Evolutionary conservation across 2,888 invertebrate genomes (phyloP).

Genomic region (Terebella lapidaria): DNA sequence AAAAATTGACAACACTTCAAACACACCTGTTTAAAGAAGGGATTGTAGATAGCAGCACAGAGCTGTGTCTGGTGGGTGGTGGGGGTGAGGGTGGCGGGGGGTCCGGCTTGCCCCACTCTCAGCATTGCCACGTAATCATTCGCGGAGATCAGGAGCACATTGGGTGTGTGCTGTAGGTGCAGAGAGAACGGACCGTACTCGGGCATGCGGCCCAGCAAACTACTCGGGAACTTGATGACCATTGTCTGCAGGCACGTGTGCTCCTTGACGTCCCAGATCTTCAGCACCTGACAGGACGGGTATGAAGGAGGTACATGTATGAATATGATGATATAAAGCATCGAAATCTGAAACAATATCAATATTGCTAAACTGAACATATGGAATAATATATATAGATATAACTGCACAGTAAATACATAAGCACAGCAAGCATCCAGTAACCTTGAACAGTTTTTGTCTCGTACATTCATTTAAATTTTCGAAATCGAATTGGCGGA

Average conservation of each 20-base stretch:
- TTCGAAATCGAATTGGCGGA: no score
- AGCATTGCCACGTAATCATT: slow-evolving; percentile 50
- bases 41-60: slow-evolving; percentile 50
- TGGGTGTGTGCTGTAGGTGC: slow-evolving; percentile 36
- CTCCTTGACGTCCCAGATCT: slow-evolving; percentile 52
- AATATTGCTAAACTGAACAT: not conserved
- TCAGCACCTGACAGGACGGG: slow-evolving; percentile 48
- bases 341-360: no score
- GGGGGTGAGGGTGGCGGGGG: slow-evolving; percentile 29
- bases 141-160: slow-evolving; percentile 44
- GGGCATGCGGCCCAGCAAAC: slow-evolving; percentile 46
- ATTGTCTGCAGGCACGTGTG: slow-evolving; percentile 50
- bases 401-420: no score
- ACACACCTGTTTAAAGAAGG: slow-evolving; percentile 47
- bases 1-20: not conserved
- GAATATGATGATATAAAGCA: no score
- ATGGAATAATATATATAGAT: no score
- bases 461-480: no score
- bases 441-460: no score
- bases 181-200: slow-evolving; percentile 50
- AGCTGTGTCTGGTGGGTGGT: slow-evolving; percentile 46
- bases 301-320: no score
- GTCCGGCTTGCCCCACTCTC: slow-evolving; percentile 36
- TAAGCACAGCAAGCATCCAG: no score
- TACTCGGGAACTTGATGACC: slow-evolving; percentile 46